Percentiles rank a stretch among this genome's conserved stretches.
phyloP scores from a whole-genome alignment of 2,113 vertebrate genomes.

The Chaetodon auriga region DNA sequence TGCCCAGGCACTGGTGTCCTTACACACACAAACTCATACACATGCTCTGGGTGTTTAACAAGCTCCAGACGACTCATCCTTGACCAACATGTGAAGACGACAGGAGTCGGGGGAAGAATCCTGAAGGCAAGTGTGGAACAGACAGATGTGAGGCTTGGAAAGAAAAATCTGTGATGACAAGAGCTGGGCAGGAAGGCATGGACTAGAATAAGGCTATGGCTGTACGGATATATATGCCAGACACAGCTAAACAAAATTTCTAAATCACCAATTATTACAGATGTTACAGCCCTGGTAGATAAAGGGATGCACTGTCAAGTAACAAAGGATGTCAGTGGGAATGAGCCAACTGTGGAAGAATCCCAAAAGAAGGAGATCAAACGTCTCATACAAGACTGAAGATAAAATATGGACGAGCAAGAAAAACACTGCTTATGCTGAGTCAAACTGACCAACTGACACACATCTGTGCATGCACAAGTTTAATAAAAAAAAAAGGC shows the following conservation, averaged over 20 bases:
- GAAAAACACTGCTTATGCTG: neutral
- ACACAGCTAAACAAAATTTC: neutral
- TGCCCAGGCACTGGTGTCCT: conserved; percentile 60
- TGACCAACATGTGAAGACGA: conserved; percentile 78
- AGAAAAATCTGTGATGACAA: conserved; percentile 7
- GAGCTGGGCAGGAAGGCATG: conserved; percentile 22
- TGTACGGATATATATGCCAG: conserved; percentile 21
- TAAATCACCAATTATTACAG: neutral
- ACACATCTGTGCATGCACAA: conserved; percentile 1
- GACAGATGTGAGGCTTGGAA: conserved; percentile 6
- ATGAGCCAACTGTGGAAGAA: neutral
- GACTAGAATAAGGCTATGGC: conserved; percentile 18
- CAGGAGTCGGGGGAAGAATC: conserved; percentile 21
- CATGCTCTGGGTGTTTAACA: conserved; percentile 83
- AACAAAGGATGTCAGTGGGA: neutral
- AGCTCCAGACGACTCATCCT: conserved; percentile 74
- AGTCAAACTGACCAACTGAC: conserved; percentile 16
- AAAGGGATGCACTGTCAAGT: neutral
- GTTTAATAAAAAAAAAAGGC: neutral
- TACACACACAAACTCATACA: conserved; percentile 62
- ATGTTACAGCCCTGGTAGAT: neutral
- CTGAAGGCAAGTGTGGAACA: conserved; percentile 3
- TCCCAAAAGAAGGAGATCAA: neutral
- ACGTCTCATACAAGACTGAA: neutral
- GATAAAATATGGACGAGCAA: conserved; percentile 9